These are phyloP conservation scores for Ptychadena robeensis DNA, from an alignment of 2,797 vertebrate species.

Conservation along the genomic window DNA sequence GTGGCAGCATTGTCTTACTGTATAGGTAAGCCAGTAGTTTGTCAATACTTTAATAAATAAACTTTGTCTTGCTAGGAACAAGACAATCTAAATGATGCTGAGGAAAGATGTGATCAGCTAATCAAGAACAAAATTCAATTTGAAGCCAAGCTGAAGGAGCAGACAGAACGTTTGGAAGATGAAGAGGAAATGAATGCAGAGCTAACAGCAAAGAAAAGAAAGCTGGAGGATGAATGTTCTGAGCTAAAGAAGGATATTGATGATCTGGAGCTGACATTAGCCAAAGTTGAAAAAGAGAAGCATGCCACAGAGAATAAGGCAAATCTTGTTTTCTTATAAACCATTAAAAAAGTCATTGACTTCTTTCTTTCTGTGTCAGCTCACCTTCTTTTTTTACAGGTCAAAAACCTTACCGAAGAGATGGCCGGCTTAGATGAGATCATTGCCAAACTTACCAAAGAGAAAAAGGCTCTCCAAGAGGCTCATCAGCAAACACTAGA, in stretches of 20 bases:
- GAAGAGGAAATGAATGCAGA: conserved; percentile 87
- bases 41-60: too few relatives aligned
- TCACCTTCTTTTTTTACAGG: conserved; percentile 63
- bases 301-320: conserved; percentile 88
- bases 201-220: conserved; percentile 85
- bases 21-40: too few relatives aligned
- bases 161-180: conserved; percentile 81
- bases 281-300: conserved; percentile 90
- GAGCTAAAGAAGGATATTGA: conserved; percentile 89
- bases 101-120: conserved; percentile 85
- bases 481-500: conserved; percentile 91
- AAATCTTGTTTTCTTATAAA: not conserved
- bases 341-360: not conserved
- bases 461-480: conserved; percentile 89
- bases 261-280: conserved; percentile 86
- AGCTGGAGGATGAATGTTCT: conserved; percentile 87
- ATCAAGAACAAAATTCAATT: conserved; percentile 86
- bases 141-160: conserved; percentile 84
- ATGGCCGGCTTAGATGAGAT: conserved; percentile 89
- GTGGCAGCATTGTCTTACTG: too few relatives aligned
- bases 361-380: not conserved
- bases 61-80: conserved; percentile 71
- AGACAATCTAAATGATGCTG: conserved; percentile 84
- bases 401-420: conserved; percentile 89
- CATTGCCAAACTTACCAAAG: conserved; percentile 86